A percentile compares a stretch with the other conserved stretches of the same genome.
phyloP scores from a whole-genome alignment of 2,888 invertebrate genomes.

The Agapostemon virescens region DNA sequence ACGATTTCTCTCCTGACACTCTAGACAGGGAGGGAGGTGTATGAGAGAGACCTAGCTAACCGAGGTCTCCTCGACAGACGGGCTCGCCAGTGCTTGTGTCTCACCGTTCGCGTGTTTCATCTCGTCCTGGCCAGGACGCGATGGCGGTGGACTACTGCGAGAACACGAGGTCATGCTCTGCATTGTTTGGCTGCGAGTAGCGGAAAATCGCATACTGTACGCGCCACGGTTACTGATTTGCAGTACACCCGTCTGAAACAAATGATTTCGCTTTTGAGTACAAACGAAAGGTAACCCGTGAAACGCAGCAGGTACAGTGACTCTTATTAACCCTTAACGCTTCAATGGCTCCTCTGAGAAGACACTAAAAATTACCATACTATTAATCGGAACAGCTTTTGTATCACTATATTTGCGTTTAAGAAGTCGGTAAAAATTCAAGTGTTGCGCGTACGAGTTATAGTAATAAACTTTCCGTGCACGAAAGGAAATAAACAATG shows the following conservation, averaged over 20 bases:
- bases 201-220: conserved; percentile 82
- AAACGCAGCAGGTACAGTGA: no score
- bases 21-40: conserved; percentile 72
- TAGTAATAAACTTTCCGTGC: no score
- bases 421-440: no score
- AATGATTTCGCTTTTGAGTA: background rate
- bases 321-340: no score
- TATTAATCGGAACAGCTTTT: no score
- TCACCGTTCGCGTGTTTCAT: conserved; percentile 76
- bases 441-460: no score
- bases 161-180: conserved; percentile 81
- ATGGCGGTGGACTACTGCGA: conserved; percentile 76
- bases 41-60: conserved; percentile 76
- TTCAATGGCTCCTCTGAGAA: no score
- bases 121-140: conserved; percentile 62
- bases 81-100: conserved; percentile 73
- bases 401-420: no score
- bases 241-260: conserved; percentile 68
- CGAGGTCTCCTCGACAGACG: conserved; percentile 77
- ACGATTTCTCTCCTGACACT: conserved; percentile 61
- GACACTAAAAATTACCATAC: no score
- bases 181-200: conserved; percentile 81
- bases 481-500: no score
- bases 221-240: conserved; percentile 75
- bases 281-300: background rate